Evolutionary conservation across 2,888 invertebrate species (phyloP).

Genomic region (Hydrotaea diabolus): DNA sequence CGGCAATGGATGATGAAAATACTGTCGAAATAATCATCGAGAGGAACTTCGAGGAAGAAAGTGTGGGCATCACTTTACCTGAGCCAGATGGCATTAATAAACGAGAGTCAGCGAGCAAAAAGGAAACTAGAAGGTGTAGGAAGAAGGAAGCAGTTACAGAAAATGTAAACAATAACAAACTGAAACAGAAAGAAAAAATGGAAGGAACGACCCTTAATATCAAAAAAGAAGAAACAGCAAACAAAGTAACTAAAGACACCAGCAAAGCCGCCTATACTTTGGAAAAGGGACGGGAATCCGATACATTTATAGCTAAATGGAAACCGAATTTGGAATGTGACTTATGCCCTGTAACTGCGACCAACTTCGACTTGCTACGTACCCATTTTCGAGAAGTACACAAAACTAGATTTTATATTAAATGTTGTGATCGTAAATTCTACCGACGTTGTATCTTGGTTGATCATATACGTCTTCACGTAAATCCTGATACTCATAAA

Average conservation of each 20-base stretch:
- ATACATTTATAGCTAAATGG: constrained; percentile 68
- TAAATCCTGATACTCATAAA: constrained; percentile 70
- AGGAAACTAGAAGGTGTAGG: constrained; percentile 5
- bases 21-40: neutral
- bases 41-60: neutral
- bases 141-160: neutral
- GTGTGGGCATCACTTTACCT: neutral
- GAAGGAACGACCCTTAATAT: constrained; percentile 4
- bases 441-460: constrained; percentile 67
- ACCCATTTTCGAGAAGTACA: constrained; percentile 68
- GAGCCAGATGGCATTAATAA: neutral
- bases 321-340: constrained; percentile 67
- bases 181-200: neutral
- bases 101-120: neutral
- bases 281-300: constrained; percentile 60
- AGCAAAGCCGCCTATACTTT: constrained; percentile 26
- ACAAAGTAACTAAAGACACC: constrained; percentile 16
- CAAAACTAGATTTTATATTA: constrained; percentile 66
- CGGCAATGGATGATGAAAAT: neutral
- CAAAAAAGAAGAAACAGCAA: neutral
- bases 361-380: constrained; percentile 65
- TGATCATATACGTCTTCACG: constrained; percentile 69
- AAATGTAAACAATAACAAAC: constrained; percentile 30
- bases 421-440: constrained; percentile 70
- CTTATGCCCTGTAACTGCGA: constrained; percentile 59